phyloP scores from a whole-genome alignment of 2,113 vertebrate genomes.

The Aspiorhynchus laticeps region DNA sequence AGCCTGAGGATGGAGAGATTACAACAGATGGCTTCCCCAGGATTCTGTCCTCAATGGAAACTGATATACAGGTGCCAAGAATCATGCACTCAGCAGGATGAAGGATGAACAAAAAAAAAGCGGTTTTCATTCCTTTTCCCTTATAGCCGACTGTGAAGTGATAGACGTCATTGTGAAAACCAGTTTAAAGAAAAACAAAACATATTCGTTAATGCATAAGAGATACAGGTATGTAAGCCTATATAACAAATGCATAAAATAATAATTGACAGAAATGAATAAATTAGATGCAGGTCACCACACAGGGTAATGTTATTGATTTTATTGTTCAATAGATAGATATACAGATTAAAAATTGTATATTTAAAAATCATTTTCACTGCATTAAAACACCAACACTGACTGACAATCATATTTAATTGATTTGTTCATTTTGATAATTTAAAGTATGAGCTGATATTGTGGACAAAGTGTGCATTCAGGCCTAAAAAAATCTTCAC shows the following conservation, averaged over 20 bases:
- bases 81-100: slow-evolving; percentile 29
- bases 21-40: slow-evolving; percentile 45
- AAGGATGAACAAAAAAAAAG: slow-evolving; percentile 17
- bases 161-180: neutral
- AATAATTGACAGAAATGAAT: neutral
- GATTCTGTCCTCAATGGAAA: slow-evolving; percentile 50
- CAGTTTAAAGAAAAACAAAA: neutral
- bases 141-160: neutral
- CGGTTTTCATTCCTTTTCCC: slow-evolving; percentile 17
- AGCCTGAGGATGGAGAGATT: slow-evolving; percentile 31
- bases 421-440: neutral
- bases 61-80: slow-evolving; percentile 50
- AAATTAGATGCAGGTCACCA: neutral
- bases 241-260: neutral
- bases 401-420: neutral
- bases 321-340: neutral
- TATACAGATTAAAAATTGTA: neutral
- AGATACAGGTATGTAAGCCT: neutral
- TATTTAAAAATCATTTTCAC: neutral
- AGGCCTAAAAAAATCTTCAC: neutral
- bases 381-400: neutral
- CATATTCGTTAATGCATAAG: neutral
- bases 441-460: neutral
- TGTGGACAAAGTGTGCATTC: neutral
- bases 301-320: neutral